phyloP scores from a whole-genome alignment of 1,140 invertebrate genomes.

The Vanessa tameamea region DNA sequence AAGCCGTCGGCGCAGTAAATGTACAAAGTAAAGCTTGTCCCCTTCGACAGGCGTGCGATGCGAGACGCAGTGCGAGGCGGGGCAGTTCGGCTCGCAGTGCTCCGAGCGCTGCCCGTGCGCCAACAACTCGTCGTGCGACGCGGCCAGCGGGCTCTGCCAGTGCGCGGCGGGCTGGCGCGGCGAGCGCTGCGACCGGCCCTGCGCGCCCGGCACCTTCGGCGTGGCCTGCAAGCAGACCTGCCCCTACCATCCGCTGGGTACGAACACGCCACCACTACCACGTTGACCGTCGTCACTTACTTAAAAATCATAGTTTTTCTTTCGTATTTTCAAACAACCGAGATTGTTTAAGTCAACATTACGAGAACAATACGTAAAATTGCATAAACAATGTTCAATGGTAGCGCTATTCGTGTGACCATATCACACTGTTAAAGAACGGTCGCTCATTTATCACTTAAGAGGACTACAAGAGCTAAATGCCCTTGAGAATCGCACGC shows the following conservation, averaged over 20 bases:
- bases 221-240: conserved; percentile 90
- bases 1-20: too few species aligned
- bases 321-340: not conserved
- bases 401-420: not conserved
- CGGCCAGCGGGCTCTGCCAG: conserved; percentile 88
- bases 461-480: too few species aligned
- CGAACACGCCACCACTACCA: not conserved
- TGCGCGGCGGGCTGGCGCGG: conserved; percentile 94
- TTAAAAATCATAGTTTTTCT: too few species aligned
- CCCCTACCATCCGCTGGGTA: conserved; percentile 62
- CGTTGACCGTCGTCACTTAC: not conserved
- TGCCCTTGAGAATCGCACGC: too few species aligned
- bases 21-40: too few species aligned
- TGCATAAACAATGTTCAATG: not conserved
- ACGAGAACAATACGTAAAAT: not conserved
- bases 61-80: conserved; percentile 90
- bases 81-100: conserved; percentile 90
- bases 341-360: conserved; percentile 2
- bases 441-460: too few species aligned
- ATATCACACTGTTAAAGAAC: not conserved
- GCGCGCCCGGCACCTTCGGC: conserved; percentile 89
- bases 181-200: conserved; percentile 86
- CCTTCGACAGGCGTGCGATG: conserved; percentile 86
- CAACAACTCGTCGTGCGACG: conserved; percentile 94
- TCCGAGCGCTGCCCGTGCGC: conserved; percentile 89